These are phyloP conservation scores for Acholoe squamosa DNA, from an alignment of 2,888 invertebrate genomes.

Conservation along the genomic window DNA sequence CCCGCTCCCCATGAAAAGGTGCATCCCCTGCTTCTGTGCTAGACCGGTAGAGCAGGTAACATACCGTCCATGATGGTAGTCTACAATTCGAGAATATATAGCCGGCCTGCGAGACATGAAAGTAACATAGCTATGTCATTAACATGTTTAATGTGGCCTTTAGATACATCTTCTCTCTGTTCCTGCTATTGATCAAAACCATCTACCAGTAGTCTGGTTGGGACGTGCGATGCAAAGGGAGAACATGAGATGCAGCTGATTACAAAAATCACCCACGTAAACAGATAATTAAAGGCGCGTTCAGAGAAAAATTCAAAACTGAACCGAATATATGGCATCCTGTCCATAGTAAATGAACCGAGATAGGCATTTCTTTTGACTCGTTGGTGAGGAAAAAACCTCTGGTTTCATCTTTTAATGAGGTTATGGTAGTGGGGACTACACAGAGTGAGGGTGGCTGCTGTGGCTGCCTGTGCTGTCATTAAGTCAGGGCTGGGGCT, in stretches of 20 bases:
- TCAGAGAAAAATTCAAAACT: not conserved
- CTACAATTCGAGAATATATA: too few species aligned
- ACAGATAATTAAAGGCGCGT: not conserved
- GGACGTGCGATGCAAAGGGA: too few species aligned
- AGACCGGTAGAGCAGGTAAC: too few species aligned
- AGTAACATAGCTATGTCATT: too few species aligned
- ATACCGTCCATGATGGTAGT: too few species aligned
- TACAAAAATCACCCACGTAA: not conserved
- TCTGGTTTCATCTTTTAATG: not conserved
- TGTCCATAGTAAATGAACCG: not conserved
- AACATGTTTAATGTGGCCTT: too few species aligned
- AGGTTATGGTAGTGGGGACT: not conserved
- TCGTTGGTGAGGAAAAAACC: not conserved
- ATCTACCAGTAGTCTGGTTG: too few species aligned
- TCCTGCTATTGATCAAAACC: too few species aligned
- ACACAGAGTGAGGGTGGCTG: not conserved
- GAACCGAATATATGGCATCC: constrained; percentile 2
- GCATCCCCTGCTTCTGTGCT: too few species aligned
- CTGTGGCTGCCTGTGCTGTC: not conserved
- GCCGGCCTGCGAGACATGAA: too few species aligned
- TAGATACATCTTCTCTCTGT: too few species aligned
- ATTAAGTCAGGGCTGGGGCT: not conserved
- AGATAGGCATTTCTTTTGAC: not conserved
- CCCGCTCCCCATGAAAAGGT: too few species aligned
- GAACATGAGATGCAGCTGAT: not conserved